Evolutionary conservation across 2,797 vertebrate species (phyloP).

Genomic region (Vultur gryphus): DNA sequence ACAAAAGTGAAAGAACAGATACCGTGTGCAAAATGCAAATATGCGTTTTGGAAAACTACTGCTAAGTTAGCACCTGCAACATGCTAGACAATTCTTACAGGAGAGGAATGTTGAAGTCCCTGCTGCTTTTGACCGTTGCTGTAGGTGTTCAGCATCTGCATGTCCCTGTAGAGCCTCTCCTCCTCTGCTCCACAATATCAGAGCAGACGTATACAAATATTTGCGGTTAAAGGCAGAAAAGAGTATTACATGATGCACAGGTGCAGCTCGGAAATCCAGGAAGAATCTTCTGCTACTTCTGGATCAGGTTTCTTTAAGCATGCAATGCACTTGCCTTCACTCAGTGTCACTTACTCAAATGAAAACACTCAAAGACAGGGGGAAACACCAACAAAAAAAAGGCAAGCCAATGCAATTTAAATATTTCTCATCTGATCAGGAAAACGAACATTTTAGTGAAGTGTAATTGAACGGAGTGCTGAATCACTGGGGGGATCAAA

Average conservation of each 20-base stretch:
- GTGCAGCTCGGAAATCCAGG: not conserved
- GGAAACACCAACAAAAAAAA: not conserved
- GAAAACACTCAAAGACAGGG: not conserved
- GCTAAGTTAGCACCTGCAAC: not conserved
- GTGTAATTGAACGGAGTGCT: not conserved
- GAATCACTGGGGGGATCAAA: not conserved
- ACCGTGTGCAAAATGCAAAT: not conserved
- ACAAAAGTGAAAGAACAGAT: not conserved
- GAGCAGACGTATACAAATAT: not conserved
- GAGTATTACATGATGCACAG: not conserved
- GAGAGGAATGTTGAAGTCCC: not conserved
- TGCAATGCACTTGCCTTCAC: not conserved
- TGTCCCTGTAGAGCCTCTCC: not conserved
- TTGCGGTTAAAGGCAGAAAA: not conserved
- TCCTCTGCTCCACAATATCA: not conserved
- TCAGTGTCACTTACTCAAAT: not conserved
- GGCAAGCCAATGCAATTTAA: not conserved
- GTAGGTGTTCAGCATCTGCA: not conserved
- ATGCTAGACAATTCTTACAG: rapidly evolving
- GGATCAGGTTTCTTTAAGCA: not conserved
- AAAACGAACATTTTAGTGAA: not conserved
- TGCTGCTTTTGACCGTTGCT: not conserved
- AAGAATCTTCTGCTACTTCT: not conserved
- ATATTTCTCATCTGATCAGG: not conserved
- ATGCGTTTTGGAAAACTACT: rapidly evolving